Percentiles rank a stretch among this genome's conserved stretches.
Conservation (phyloP, 2,797 vertebrate species). For the Gadopsis bispinosus region DNA sequence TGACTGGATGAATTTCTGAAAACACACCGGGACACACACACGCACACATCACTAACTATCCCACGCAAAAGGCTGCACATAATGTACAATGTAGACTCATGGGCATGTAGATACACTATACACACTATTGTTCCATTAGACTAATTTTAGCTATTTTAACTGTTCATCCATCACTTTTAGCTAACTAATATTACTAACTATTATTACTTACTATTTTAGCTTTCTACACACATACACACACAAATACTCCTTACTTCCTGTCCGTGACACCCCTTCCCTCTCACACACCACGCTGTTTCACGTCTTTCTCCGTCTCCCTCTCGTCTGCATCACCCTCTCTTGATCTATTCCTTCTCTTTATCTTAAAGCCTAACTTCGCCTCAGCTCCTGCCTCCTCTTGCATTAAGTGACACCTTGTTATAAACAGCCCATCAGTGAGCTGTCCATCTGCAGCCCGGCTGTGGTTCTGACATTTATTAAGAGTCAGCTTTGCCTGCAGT, state of each 20-base stretch:
- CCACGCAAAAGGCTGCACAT: constrained; percentile 22
- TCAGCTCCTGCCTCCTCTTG: constrained; percentile 37
- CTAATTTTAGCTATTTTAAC: not conserved
- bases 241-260: constrained; percentile 26
- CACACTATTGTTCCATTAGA: not conserved
- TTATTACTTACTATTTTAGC: not conserved
- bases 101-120: not conserved
- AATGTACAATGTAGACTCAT: not conserved
- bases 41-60: not conserved
- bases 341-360: constrained; percentile 42
- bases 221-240: constrained; percentile 2
- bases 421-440: constrained; percentile 75
- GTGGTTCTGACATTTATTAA: constrained; percentile 75
- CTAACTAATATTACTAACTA: not conserved
- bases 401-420: constrained; percentile 66
- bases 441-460: constrained; percentile 64
- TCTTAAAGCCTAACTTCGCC: constrained; percentile 31
- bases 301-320: constrained; percentile 24
- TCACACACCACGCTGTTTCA: constrained; percentile 36
- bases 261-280: constrained; percentile 39
- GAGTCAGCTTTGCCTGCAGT: constrained; percentile 70
- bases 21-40: constrained; percentile 32
- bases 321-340: constrained; percentile 19
- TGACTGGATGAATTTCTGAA: constrained; percentile 56
- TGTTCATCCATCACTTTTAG: not conserved